A percentile compares a stretch with the other conserved stretches of the same genome.
These are phyloP conservation scores for Cryptocheilus praepositus DNA, from an alignment of 2,888 invertebrate genomes.

Conservation along the genomic window DNA sequence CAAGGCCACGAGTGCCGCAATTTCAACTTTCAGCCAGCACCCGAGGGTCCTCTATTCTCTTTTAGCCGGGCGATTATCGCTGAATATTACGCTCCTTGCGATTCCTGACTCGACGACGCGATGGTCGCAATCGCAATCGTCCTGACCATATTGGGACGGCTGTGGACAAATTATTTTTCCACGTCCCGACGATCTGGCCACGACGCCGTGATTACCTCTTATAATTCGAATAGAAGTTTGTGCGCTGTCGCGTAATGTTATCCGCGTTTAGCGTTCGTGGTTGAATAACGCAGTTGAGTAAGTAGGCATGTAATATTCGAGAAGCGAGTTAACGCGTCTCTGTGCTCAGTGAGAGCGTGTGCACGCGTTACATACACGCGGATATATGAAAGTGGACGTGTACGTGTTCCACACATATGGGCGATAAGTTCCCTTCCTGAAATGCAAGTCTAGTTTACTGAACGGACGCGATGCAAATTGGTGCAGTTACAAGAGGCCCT, in stretches of 20 bases:
- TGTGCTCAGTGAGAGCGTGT: neutral
- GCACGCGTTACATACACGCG: too few relatives aligned
- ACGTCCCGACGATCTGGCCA: slow-evolving; percentile 2
- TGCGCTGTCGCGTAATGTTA: slow-evolving; percentile 30
- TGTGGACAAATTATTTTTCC: neutral
- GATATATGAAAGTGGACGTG: too few relatives aligned
- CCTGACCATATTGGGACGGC: neutral
- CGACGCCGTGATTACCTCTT: slow-evolving; percentile 20
- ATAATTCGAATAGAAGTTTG: slow-evolving; percentile 32
- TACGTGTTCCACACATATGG: slow-evolving; percentile 20
- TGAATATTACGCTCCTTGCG: slow-evolving; percentile 52
- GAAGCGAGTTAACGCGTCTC: slow-evolving; percentile 22
- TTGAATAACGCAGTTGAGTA: slow-evolving; percentile 55
- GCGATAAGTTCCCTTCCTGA: slow-evolving; percentile 52
- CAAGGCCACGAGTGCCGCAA: slow-evolving; percentile 63
- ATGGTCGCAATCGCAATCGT: too few relatives aligned
- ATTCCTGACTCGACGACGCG: slow-evolving; percentile 20
- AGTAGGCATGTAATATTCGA: slow-evolving; percentile 48
- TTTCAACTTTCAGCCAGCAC: slow-evolving; percentile 56
- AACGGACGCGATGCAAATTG: neutral
- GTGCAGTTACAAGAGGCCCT: neutral
- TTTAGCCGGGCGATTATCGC: slow-evolving; percentile 54
- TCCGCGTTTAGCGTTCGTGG: slow-evolving; percentile 31
- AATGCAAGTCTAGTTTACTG: slow-evolving; percentile 37
- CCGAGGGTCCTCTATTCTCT: slow-evolving; percentile 28